Conservation (phyloP, 2,888 invertebrate species). For the Xanthorhoe spadicearia region DNA sequence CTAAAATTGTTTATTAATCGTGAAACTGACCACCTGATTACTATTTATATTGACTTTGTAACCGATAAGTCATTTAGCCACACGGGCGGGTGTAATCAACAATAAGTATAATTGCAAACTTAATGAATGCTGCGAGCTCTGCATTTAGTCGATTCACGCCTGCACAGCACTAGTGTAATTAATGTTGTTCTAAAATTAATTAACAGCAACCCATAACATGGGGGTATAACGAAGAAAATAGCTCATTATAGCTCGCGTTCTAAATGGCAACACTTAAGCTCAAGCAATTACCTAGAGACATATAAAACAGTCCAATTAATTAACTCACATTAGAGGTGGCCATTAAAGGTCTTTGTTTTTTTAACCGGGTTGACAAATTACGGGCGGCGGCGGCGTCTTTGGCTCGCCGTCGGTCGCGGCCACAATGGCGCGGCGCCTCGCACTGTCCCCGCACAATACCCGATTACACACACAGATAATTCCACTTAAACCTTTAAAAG, state of each 20-base stretch:
- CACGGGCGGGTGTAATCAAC: constrained; percentile 37
- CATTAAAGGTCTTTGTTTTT: constrained; percentile 74
- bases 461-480: constrained; percentile 79
- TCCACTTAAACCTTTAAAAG: constrained; percentile 83
- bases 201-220: constrained; percentile 33
- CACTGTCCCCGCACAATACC: constrained; percentile 74
- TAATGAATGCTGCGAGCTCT: constrained; percentile 28
- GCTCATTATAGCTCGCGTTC: constrained; percentile 44
- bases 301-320: constrained; percentile 73
- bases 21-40: constrained; percentile 50
- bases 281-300: constrained; percentile 65
- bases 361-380: constrained; percentile 74
- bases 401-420: constrained; percentile 51
- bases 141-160: constrained; percentile 16
- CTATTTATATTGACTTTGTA: constrained; percentile 40
- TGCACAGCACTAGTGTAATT: constrained; percentile 26
- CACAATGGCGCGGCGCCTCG: constrained; percentile 64
- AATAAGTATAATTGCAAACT: constrained; percentile 32
- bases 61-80: constrained; percentile 37
- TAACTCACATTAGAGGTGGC: constrained; percentile 64
- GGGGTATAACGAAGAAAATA: constrained; percentile 36
- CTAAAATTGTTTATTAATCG: constrained; percentile 61
- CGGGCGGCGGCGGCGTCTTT: constrained; percentile 68
- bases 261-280: constrained; percentile 58
- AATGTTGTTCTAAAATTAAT: constrained; percentile 37